Conservation (phyloP, 35 echinoderm and acorn worm species). For the Holothuria glaberrima region DNA sequence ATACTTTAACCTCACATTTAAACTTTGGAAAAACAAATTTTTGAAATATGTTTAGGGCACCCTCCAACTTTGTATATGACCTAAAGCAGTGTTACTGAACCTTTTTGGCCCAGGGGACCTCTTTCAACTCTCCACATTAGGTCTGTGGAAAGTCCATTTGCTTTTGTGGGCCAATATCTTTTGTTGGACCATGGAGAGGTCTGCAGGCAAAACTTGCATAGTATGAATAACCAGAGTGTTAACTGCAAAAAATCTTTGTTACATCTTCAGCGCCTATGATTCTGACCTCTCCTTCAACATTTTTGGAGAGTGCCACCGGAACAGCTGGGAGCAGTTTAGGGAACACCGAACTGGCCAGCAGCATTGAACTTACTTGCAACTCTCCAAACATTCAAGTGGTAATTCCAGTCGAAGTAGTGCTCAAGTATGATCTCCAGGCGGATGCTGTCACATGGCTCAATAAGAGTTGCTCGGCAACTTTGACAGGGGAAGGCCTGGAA, state of each 20-base stretch:
- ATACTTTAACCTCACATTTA: too few relatives aligned
- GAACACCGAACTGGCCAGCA: background rate
- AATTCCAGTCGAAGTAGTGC: background rate
- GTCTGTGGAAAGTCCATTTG: background rate
- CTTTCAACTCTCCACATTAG: too few relatives aligned
- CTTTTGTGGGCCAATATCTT: too few relatives aligned
- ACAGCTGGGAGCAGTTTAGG: background rate
- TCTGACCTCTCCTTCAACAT: background rate
- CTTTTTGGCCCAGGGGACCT: too few relatives aligned
- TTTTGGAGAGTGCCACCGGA: background rate
- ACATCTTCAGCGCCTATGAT: background rate
- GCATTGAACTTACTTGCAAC: background rate
- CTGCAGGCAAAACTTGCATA: too few relatives aligned
- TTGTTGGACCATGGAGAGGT: too few relatives aligned
- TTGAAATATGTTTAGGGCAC: too few relatives aligned
- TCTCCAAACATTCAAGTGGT: background rate
- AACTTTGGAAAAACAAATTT: too few relatives aligned
- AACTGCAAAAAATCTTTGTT: too few relatives aligned
- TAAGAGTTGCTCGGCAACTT: background rate
- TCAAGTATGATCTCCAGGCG: background rate
- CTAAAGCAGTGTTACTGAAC: too few relatives aligned
- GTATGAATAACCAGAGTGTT: too few relatives aligned
- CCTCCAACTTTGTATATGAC: too few relatives aligned
- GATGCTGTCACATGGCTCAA: conserved; percentile 11
- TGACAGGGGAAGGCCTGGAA: conserved; percentile 12